These are phyloP conservation scores for Rugalucina vietnamica DNA, from an alignment of 2,888 invertebrate genomes.

Conservation along the genomic window DNA sequence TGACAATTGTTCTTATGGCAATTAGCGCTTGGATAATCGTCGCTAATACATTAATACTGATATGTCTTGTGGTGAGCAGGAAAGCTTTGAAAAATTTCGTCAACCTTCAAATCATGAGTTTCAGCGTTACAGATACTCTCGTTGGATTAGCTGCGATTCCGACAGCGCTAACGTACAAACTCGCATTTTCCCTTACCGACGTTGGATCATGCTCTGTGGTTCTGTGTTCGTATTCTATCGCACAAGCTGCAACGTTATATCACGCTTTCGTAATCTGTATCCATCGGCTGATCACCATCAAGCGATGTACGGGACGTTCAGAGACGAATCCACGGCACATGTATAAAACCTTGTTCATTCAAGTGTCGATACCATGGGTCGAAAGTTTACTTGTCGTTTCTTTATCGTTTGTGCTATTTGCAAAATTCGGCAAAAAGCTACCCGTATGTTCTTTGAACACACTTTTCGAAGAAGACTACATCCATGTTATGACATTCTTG, in stretches of 20 bases:
- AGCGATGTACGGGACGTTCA: background rate
- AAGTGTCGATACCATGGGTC: background rate
- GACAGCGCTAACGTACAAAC: background rate
- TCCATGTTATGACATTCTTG: background rate
- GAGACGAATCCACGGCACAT: background rate
- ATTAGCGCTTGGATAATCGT: background rate
- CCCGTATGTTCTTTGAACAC: background rate
- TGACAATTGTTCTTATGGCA: background rate
- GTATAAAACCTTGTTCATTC: background rate
- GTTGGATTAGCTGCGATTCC: background rate
- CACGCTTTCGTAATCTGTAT: conserved; percentile 1
- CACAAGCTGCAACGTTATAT: background rate
- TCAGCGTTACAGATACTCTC: background rate
- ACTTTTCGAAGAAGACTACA: background rate
- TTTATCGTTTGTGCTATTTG: background rate
- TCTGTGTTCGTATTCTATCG: background rate
- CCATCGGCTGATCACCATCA: background rate
- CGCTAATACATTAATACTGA: background rate
- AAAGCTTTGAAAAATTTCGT: background rate
- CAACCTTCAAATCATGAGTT: background rate
- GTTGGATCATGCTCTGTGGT: background rate
- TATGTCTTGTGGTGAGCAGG: background rate
- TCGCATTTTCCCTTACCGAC: background rate
- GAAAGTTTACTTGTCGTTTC: background rate
- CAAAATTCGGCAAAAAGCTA: background rate